Base-by-base conservation (phyloP, 1,140 invertebrate genomes). In the Lepidurus couesii region DNA sequence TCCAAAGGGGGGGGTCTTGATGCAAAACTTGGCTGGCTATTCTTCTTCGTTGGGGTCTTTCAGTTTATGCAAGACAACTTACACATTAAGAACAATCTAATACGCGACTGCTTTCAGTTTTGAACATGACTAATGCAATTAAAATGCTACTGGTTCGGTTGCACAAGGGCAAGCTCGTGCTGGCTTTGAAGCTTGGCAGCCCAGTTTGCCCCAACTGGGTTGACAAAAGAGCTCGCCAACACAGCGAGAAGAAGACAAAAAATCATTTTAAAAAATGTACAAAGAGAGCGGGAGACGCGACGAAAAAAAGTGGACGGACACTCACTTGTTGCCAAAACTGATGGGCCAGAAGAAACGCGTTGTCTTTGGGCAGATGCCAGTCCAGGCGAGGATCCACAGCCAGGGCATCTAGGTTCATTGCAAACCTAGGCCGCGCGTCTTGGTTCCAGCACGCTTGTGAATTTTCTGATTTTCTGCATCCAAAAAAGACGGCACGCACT, bases 271-370 rank as follows among this genome's bases (percentile, higher is more conserved):
- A 65, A 65, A 65, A 65, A 65, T 4, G 6, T n/a, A 65, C 53
- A 65, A 65, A 21, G 13, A 13, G 21, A 21, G 13, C 53, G 21
- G 16, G 53, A 21, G 53, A 21, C 16, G 53, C 6, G 53, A 65
- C 6, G 21, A 65, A 65, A 13, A 65, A 65, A 65, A 65, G 53
- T 9, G 6, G 53, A 65, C 9, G n/a, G 53, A 65, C 53, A 65
- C 53, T 65, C 53, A 65, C 53, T 65, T 65, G 53, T 65, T 65
- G 53, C 53, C 53, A 65, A 65, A 65, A 65, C 53, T 65, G 53
- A 65, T 65, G 53, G 53, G 53, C 53, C 53, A 65, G 53, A 65
- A 65, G 53, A 65, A 65, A n/a, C n/a, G 53, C 53, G 53, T 65
- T 65, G 53, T 65, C 53, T 65, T 65, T 65, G 53, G 53, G 53